Evolutionary conservation across 2,113 vertebrate genomes (phyloP).

Genomic region (Stegastes partitus): DNA sequence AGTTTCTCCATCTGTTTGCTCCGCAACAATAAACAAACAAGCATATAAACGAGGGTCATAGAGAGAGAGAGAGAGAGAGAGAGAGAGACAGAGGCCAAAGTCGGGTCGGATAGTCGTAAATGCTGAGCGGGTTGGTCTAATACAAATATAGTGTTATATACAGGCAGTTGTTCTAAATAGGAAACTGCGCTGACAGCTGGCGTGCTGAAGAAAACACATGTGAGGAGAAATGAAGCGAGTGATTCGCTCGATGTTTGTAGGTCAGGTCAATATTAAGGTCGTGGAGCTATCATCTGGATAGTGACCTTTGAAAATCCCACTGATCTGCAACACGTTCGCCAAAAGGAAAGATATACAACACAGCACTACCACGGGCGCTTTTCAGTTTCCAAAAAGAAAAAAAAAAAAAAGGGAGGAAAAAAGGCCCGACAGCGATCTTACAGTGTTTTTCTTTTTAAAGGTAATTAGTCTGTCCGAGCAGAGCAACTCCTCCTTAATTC

Average conservation of each 20-base stretch:
- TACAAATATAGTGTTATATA: slow-evolving; percentile 77
- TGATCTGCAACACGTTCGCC: slow-evolving; percentile 60
- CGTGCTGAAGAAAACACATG: slow-evolving; percentile 60
- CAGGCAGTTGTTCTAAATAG: slow-evolving; percentile 68
- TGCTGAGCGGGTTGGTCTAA: slow-evolving; percentile 61
- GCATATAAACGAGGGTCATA: slow-evolving; percentile 75
- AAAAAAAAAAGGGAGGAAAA: not conserved
- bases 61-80: too few relatives aligned
- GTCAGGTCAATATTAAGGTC: slow-evolving; percentile 74
- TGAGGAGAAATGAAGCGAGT: slow-evolving; percentile 59
- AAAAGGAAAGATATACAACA: slow-evolving; percentile 53
- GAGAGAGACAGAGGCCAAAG: too few relatives aligned
- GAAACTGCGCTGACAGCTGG: slow-evolving; percentile 64
- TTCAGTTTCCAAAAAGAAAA: not conserved
- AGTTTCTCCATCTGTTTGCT: slow-evolving; percentile 63
- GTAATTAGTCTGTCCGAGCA: slow-evolving; percentile 42
- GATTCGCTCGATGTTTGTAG: slow-evolving; percentile 62
- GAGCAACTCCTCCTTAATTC: slow-evolving; percentile 32
- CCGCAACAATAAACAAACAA: slow-evolving; percentile 74
- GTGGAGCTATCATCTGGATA: slow-evolving; percentile 43
- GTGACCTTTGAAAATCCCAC: slow-evolving; percentile 58
- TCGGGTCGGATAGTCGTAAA: slow-evolving; percentile 57
- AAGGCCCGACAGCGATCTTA: slow-evolving; percentile 12
- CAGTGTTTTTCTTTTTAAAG: slow-evolving; percentile 35
- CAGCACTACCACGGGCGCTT: slow-evolving; percentile 36